Conservation (phyloP, 2,797 vertebrate species). For the Rhinogobio ventralis region DNA sequence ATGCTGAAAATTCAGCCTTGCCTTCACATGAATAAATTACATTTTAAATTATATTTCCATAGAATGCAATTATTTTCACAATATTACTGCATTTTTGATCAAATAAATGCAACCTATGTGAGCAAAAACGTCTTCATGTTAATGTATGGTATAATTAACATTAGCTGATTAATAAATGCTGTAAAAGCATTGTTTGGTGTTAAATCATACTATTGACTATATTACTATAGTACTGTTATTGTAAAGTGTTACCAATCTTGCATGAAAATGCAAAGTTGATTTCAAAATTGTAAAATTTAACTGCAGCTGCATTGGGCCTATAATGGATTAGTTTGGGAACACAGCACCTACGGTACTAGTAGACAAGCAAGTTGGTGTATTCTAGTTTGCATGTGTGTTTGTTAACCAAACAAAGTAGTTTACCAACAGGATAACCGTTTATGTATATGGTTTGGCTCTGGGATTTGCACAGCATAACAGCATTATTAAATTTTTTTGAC, state of each 20-base stretch:
- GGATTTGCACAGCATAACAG: neutral
- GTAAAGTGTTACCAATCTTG: neutral
- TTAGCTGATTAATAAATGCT: neutral
- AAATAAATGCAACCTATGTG: neutral
- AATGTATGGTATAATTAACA: too few relatives aligned
- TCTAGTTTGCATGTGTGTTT: slow-evolving; percentile 11
- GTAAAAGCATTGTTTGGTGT: neutral
- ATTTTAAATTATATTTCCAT: neutral
- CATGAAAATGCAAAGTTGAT: neutral
- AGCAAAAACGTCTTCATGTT: too few relatives aligned
- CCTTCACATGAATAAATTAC: neutral
- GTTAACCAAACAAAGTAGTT: slow-evolving; percentile 12
- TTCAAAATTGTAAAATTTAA: neutral
- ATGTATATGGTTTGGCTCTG: neutral
- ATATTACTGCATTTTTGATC: neutral
- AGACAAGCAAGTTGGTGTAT: neutral
- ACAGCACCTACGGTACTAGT: neutral
- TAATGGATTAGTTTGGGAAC: neutral
- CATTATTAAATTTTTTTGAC: neutral
- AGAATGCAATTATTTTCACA: neutral
- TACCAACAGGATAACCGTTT: neutral
- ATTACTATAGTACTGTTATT: neutral
- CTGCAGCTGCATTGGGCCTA: neutral
- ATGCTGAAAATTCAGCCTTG: neutral
- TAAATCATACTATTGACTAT: neutral